Base-by-base conservation (phyloP, 2,797 vertebrate genomes). In the Esox lucius region DNA sequence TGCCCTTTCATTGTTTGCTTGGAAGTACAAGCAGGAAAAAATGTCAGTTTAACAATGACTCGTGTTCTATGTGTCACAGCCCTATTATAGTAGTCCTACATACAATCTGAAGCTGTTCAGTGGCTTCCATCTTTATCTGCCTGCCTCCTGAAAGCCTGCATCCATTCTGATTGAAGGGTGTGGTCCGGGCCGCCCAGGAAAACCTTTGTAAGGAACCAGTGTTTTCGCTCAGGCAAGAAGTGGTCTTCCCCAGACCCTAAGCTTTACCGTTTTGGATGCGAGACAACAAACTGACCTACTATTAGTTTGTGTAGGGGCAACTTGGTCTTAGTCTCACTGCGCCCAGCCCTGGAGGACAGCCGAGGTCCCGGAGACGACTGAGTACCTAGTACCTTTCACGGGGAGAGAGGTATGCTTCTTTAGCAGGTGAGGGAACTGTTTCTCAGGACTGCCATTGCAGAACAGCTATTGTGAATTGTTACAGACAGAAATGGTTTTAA, bases 101-200 rank as follows among this genome's bases (percentile, higher is more conserved):
- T 16, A 42, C 2, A 17, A 67, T 46, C 1, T n/a, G 61, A 56
- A 15, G 35, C 49, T 71, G 62, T 68, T 72, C 0, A 73, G 35
- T 56, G 73, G 64, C 62, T 72, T 17, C 4, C 39, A 46, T 12
- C 11, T 73, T 59, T 76, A 5, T 75, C 9, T 42, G 8, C 51
- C 51, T 67, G 15, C 51, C 51, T 3, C 62, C 24, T 2, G 62
- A 31, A 65, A 16, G 4, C 13, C 13, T 31, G 22, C 33, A 42
- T 83, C 39, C 59, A 67, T 16, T 46, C 68, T 81, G 83, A 88
- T 81, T 82, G 78, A 81, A 85, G 91, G 90, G 90, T 87, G 91
- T 91, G 89, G 91, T 78, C 76, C 78, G 39, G 62, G 74, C 78
- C 70, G 2, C 74, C 24, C 51, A 75, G 76, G 51, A 78, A 35